Conservation (phyloP, 2,113 vertebrate species). For the Poeciliopsis turrubarensis region DNA sequence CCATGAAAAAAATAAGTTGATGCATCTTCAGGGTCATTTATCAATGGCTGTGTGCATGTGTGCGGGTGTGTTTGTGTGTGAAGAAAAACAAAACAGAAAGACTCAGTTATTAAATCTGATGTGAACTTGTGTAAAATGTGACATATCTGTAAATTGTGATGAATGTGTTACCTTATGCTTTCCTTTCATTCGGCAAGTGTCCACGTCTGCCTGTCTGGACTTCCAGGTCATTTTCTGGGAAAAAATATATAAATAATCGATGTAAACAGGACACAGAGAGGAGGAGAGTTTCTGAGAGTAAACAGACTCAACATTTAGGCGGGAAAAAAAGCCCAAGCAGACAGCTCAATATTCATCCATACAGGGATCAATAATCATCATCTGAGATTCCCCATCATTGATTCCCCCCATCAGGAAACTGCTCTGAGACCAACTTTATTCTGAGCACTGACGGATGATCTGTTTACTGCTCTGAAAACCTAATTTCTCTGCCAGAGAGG, state of each 20-base stretch:
- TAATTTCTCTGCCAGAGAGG: constrained; percentile 28
- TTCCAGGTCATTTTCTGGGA: constrained; percentile 98
- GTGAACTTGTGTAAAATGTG: constrained; percentile 24
- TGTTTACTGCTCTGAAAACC: constrained; percentile 58
- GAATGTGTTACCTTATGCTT: constrained; percentile 91
- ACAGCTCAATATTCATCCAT: constrained; percentile 53
- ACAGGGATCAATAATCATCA: constrained; percentile 64
- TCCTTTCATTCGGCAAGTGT: constrained; percentile 99
- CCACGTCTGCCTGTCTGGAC: constrained; percentile 96
- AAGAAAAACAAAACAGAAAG: background rate
- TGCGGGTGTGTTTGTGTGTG: constrained; percentile 1
- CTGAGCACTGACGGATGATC: constrained; percentile 48
- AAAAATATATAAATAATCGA: constrained; percentile 28
- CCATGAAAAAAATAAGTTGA: constrained; percentile 21
- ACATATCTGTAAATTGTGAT: constrained; percentile 6
- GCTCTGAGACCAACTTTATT: constrained; percentile 58
- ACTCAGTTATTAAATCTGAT: constrained; percentile 15
- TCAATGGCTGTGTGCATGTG: constrained; percentile 5
- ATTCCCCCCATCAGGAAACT: constrained; percentile 50
- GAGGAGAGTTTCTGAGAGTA: constrained; percentile 5
- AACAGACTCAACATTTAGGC: constrained; percentile 13
- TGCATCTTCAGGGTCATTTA: constrained; percentile 28
- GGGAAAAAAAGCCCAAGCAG: background rate
- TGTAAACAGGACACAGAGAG: constrained; percentile 76
- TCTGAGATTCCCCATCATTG: constrained; percentile 44